Conservation (phyloP, 92 coral and sea anemone genomes). For the Heliopora coerulea region DNA sequence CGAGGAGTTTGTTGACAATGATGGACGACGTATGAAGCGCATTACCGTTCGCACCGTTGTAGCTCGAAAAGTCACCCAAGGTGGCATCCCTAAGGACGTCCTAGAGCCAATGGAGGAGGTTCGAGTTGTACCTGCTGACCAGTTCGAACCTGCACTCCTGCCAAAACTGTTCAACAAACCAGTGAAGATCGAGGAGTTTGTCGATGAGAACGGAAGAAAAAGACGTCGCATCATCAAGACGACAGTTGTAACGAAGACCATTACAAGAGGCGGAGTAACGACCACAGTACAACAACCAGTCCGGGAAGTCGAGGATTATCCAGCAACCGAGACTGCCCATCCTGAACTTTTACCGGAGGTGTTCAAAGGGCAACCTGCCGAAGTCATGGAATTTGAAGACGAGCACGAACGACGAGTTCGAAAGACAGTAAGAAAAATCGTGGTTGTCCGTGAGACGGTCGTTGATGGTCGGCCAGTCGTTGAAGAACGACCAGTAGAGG, state of each 20-base stretch:
- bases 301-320: not conserved
- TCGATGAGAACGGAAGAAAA: conserved; percentile 46
- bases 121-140: conserved; percentile 7
- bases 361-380: conserved; percentile 19
- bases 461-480: conserved; percentile 1
- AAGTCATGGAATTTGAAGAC: conserved; percentile 41
- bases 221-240: conserved; percentile 26
- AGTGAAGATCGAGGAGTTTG: conserved; percentile 51
- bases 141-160: not conserved
- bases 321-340: conserved; percentile 20
- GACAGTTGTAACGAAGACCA: not conserved
- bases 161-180: not conserved
- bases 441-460: conserved; percentile 9
- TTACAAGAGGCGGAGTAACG: not conserved
- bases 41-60: conserved; percentile 37
- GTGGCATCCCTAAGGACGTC: not conserved
- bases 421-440: not conserved
- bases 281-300: not conserved
- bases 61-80: conserved; percentile 11
- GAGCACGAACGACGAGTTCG: conserved; percentile 34
- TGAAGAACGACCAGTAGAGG: conserved; percentile 1
- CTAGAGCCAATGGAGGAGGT: not conserved
- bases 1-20: conserved; percentile 52
- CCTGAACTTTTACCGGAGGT: conserved; percentile 19
- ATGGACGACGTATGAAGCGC: conserved; percentile 51